These are phyloP conservation scores for Tetragonula clypearis DNA, from an alignment of 1,140 invertebrate genomes.

Conservation along the genomic window DNA sequence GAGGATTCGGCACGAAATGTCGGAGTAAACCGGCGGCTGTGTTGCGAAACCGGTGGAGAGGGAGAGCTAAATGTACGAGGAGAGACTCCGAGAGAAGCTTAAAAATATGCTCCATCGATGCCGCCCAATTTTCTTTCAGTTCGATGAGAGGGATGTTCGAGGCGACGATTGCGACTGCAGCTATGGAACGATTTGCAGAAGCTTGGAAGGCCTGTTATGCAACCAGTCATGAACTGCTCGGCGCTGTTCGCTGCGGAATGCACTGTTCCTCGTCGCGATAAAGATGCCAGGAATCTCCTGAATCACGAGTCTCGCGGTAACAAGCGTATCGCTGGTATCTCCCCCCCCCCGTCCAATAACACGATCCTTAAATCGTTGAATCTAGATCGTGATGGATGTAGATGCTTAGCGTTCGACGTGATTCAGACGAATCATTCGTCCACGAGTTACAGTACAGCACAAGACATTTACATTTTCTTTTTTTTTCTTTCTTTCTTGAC, in stretches of 20 bases:
- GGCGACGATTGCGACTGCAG: background rate
- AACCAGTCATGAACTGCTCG: background rate
- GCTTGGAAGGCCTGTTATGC: background rate
- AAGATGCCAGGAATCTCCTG: background rate
- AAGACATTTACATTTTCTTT: too few species aligned
- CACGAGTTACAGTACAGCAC: too few species aligned
- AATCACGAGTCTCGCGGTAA: slow-evolving; percentile 46
- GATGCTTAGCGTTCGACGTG: background rate
- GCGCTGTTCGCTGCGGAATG: background rate
- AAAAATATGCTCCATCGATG: slow-evolving; percentile 30
- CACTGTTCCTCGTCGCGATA: background rate
- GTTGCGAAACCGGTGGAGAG: background rate
- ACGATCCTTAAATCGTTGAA: background rate
- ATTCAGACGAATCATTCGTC: background rate
- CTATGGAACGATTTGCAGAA: background rate
- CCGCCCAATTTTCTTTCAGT: slow-evolving; percentile 32
- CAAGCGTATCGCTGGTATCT: slow-evolving; percentile 41
- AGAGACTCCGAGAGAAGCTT: background rate
- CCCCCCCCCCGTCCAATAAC: slow-evolving; percentile 17
- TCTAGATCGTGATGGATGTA: too few species aligned
- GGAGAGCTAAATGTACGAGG: background rate
- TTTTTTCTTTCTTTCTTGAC: too few species aligned
- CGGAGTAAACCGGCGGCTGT: background rate
- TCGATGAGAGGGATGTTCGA: background rate
- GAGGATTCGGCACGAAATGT: background rate